These are phyloP conservation scores for Naso thynnoides DNA, from an alignment of 2,797 vertebrate genomes.

Conservation along the genomic window DNA sequence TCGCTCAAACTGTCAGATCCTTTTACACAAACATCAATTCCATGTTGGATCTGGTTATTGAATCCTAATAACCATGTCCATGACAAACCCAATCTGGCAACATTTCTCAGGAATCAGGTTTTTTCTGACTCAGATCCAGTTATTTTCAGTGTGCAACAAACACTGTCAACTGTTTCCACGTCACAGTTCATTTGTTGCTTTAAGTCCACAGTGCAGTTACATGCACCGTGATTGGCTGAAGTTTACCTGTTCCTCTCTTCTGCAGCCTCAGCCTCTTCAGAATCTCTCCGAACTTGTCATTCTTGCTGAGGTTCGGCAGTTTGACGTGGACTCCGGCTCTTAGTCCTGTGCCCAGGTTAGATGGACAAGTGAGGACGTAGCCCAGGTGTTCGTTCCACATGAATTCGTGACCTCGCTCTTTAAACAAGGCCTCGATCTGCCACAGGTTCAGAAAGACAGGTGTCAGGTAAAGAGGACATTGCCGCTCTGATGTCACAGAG, in stretches of 20 bases:
- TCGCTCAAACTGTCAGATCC: no score
- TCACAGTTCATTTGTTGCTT: no score
- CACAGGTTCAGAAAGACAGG: conserved; percentile 75
- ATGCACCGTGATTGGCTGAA: neutral
- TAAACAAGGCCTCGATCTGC: conserved; percentile 94
- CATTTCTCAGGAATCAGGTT: no score
- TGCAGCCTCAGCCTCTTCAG: conserved; percentile 94
- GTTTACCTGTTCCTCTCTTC: conserved; percentile 94
- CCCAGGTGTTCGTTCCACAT: conserved; percentile 98
- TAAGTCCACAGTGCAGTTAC: no score
- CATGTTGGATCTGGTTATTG: no score
- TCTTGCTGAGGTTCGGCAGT: conserved; percentile 90
- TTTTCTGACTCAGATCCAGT: no score
- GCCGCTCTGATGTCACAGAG: conserved; percentile 53
- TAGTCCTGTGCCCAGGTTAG: conserved; percentile 95
- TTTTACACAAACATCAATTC: no score
- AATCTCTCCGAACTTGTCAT: conserved; percentile 91
- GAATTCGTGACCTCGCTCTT: conserved; percentile 90
- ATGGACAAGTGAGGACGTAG: no score
- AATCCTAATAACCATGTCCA: no score
- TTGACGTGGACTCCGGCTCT: conserved; percentile 95
- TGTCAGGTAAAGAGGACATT: neutral
- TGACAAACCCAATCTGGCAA: no score
- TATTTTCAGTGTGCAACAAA: no score
- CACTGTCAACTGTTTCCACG: no score